Conservation (phyloP, 2,113 vertebrate genomes). For the Deroptyus accipitrinus region DNA sequence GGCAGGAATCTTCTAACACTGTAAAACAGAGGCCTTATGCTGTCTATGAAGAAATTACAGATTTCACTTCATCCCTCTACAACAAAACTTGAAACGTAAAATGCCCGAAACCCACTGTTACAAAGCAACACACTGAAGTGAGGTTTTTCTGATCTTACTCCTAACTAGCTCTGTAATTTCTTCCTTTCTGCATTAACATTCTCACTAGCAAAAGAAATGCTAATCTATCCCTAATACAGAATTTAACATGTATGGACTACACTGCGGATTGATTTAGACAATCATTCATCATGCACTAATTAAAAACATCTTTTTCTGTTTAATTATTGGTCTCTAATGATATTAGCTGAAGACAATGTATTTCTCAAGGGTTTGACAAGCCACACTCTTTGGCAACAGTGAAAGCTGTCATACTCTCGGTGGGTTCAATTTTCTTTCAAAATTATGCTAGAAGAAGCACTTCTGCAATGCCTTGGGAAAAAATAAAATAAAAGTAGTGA, state of each 20-base stretch:
- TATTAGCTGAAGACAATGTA: constrained; percentile 67
- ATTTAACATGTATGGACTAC: constrained; percentile 35
- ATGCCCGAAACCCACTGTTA: background rate
- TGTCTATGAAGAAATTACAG: background rate
- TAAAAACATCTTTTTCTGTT: constrained; percentile 74
- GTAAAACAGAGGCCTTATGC: background rate
- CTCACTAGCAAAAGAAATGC: background rate
- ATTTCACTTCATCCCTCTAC: background rate
- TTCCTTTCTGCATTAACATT: background rate
- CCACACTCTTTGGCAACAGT: background rate
- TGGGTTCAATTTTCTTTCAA: constrained; percentile 41
- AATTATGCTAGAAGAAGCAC: constrained; percentile 60
- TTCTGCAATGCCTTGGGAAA: constrained; percentile 67
- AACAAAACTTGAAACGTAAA: background rate
- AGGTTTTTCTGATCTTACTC: background rate
- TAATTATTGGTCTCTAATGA: constrained; percentile 78
- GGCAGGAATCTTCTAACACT: background rate
- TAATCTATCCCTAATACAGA: constrained; percentile 54
- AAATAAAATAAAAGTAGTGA: constrained; percentile 63
- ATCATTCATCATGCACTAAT: constrained; percentile 77
- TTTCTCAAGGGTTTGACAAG: constrained; percentile 62
- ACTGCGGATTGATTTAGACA: constrained; percentile 73
- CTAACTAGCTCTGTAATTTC: background rate
- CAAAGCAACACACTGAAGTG: background rate
- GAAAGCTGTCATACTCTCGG: constrained; percentile 13